A percentile compares a stretch with the other conserved stretches of the same genome.
These are phyloP conservation scores for Lasioglossum albipes DNA, from an alignment of 1,140 invertebrate genomes.

Conservation along the genomic window DNA sequence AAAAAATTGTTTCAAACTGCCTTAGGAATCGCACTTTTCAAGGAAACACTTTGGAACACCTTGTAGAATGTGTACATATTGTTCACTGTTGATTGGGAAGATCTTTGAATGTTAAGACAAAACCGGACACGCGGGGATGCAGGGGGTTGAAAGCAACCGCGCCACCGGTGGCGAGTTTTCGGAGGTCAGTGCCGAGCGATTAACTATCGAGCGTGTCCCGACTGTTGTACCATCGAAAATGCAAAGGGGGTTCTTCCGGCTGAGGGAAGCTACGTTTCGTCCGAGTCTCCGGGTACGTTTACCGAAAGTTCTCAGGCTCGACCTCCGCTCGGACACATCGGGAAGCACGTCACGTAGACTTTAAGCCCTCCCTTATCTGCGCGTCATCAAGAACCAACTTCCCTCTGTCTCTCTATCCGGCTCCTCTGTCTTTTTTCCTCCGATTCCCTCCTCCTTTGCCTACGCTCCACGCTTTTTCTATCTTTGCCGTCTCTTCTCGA, in stretches of 20 bases:
- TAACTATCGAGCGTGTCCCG: constrained; percentile 26
- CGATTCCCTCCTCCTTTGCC: constrained; percentile 45
- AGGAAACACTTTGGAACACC: too few relatives aligned
- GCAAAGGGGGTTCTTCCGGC: constrained; percentile 45
- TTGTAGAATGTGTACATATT: too few relatives aligned
- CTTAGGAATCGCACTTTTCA: too few relatives aligned
- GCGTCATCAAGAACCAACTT: constrained; percentile 75
- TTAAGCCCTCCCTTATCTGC: constrained; percentile 79
- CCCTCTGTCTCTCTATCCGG: constrained; percentile 68
- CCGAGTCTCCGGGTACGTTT: constrained; percentile 58
- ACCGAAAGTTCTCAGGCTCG: constrained; percentile 79
- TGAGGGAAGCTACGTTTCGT: constrained; percentile 36
- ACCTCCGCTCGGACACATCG: constrained; percentile 71
- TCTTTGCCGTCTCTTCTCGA: constrained; percentile 55
- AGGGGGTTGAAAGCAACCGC: background rate
- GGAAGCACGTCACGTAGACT: constrained; percentile 78
- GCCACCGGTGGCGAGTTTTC: constrained; percentile 4
- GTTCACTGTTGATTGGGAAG: too few relatives aligned
- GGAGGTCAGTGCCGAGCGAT: constrained; percentile 43
- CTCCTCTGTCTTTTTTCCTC: constrained; percentile 56
- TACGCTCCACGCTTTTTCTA: constrained; percentile 53
- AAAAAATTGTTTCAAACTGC: too few relatives aligned
- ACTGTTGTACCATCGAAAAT: constrained; percentile 45
- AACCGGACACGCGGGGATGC: too few relatives aligned
- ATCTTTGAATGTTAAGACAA: too few relatives aligned